phyloP scores from a whole-genome alignment of 2,113 vertebrate genomes.

The Cryptotis parvus region DNA sequence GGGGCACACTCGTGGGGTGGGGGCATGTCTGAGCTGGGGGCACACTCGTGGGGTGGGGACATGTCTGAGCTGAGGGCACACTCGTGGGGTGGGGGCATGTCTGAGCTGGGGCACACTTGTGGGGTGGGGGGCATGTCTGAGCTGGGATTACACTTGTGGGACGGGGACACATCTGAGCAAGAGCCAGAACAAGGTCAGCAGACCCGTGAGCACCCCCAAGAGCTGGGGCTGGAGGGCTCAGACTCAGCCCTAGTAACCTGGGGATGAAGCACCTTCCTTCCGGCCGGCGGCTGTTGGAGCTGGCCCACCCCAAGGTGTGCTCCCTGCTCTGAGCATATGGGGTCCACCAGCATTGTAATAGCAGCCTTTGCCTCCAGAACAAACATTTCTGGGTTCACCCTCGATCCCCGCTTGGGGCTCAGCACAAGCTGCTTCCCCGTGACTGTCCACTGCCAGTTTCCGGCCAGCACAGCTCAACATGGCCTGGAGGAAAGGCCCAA shows the following conservation, averaged over 20 bases:
- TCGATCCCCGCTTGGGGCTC: background rate
- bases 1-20: rapidly evolving
- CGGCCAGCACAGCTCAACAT: background rate
- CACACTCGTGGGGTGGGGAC: rapidly evolving
- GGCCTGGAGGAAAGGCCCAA: background rate
- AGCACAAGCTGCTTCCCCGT: background rate
- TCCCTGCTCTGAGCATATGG: background rate
- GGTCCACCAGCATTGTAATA: background rate
- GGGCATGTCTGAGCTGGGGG: no score
- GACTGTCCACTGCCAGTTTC: background rate
- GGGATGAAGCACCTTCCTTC: no score
- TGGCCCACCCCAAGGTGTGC: background rate
- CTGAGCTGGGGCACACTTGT: no score
- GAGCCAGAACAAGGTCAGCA: no score
- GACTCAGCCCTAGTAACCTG: no score
- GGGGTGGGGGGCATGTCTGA: no score
- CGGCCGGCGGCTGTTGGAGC: background rate
- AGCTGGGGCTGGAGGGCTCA: no score
- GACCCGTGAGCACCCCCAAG: no score
- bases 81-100: no score
- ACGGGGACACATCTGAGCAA: no score
- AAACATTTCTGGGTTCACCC: background rate
- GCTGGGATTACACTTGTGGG: no score
- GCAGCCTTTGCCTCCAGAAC: background rate
- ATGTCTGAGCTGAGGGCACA: no score